These are phyloP conservation scores for Oreochromis tanganicae DNA, from an alignment of 2,113 vertebrate genomes.

Conservation along the genomic window DNA sequence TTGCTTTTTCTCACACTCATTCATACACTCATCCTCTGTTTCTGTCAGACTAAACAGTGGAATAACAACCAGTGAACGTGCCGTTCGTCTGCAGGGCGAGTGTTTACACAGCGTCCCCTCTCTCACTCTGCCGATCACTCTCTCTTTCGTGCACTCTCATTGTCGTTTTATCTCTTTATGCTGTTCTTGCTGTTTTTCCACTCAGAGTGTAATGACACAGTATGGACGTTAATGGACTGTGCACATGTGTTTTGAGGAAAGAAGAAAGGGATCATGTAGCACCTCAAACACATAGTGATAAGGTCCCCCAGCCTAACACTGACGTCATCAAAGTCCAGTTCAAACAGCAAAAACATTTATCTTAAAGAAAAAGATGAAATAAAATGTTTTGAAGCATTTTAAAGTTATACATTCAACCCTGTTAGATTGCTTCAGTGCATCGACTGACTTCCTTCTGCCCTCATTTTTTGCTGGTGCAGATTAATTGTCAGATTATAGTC, in stretches of 20 bases:
- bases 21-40: constrained; percentile 15
- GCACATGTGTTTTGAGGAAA: neutral
- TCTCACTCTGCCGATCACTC: neutral
- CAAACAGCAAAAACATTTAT: neutral
- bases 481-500: neutral
- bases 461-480: neutral
- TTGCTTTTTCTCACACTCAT: constrained; percentile 18
- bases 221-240: neutral
- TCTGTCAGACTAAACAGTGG: constrained; percentile 10
- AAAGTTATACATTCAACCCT: neutral
- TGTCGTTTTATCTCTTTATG: neutral
- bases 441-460: neutral
- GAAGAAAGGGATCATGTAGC: neutral
- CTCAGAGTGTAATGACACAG: neutral
- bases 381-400: neutral
- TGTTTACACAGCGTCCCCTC: constrained; percentile 27
- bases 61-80: constrained; percentile 27
- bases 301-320: neutral
- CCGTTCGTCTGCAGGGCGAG: constrained; percentile 12
- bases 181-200: constrained; percentile 16
- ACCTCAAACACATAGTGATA: neutral
- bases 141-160: neutral
- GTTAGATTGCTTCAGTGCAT: neutral
- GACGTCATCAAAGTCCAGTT: neutral
- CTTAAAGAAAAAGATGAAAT: neutral